Conservation (phyloP, 1,140 invertebrate species). For the Agraylea sexmaculata region DNA sequence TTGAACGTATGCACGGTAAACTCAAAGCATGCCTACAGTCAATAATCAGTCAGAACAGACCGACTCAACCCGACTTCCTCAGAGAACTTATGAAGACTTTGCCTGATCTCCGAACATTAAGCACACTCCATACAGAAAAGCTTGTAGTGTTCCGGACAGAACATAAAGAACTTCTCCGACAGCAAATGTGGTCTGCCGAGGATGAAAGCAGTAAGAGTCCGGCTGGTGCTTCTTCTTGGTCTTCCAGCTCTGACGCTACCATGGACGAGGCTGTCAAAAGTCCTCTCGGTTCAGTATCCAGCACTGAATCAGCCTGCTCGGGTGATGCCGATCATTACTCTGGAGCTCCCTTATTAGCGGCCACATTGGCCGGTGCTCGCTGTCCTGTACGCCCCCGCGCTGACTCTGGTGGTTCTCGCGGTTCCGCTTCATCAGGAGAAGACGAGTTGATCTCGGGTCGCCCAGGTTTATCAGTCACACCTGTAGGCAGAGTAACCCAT, state of each 20-base stretch:
- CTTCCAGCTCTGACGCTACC: constrained; percentile 52
- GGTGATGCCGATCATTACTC: constrained; percentile 49
- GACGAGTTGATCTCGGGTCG: constrained; percentile 50
- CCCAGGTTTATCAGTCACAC: constrained; percentile 53
- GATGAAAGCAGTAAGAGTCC: constrained; percentile 49
- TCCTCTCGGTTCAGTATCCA: constrained; percentile 73
- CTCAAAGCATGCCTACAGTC: constrained; percentile 75
- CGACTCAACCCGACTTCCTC: constrained; percentile 63
- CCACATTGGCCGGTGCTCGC: constrained; percentile 52
- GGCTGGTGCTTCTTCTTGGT: constrained; percentile 49
- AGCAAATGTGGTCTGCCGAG: constrained; percentile 53
- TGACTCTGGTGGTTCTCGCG: constrained; percentile 49
- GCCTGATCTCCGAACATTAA: constrained; percentile 86
- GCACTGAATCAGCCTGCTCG: constrained; percentile 62
- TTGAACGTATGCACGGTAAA: constrained; percentile 85
- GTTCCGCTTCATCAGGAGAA: constrained; percentile 58
- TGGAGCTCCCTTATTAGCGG: constrained; percentile 62
- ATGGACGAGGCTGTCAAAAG: constrained; percentile 70
- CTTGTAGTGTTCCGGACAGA: constrained; percentile 84
- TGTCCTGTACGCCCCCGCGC: constrained; percentile 58
- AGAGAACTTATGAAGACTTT: constrained; percentile 86
- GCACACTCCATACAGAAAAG: constrained; percentile 93
- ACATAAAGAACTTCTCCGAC: constrained; percentile 66
- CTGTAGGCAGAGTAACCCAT: constrained; percentile 42
- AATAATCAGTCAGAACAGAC: constrained; percentile 79